Base-by-base conservation (phyloP, 2,113 vertebrate genomes). In the Cynopterus brachyotis region DNA sequence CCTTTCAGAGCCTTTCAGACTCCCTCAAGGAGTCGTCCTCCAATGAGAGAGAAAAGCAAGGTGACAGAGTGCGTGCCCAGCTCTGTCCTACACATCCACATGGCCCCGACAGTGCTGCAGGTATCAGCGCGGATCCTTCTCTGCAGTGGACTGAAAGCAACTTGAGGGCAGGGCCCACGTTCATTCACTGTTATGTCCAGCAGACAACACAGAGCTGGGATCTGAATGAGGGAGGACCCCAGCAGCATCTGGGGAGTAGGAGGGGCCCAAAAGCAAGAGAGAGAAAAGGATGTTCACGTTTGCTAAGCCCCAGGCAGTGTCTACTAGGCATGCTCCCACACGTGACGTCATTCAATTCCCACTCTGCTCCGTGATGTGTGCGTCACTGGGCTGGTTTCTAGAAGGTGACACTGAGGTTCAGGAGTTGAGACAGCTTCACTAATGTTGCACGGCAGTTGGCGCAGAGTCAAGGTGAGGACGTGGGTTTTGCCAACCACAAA, bases 51-150 rank as follows among this genome's bases (percentile, higher is more conserved):
- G 37, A 24, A 62, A 59, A 59, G 81, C 42, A 60, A 53, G n/a
- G 32, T 30, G 17, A 37, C 17, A n/a, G 47, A 45, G 80, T 3
- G 1, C 13, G 55, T 6, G 3, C 55, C n/a, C 15, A 37, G 20
- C 67, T 84, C 70, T 16, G 24, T 32, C 9, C 0, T 6, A 2
- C 3, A 67, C 0, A 0, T 45, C 8, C 20, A 15, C 0, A 0
- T 2, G 42, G n/a, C 20, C 22, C 19, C 6, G 4, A 9, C 30
- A n/a, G 9, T 0, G 75, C 20, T 50, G 3, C 5, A 20, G 32
- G 32, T 6, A 10, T 37, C 2, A 12, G 26, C 57, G 3, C 9
- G 47, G 30, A 28, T 5, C 7, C 16, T 42, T 22, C 80, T 20
- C 12, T 12, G 15, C 2, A 4, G 22, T 2, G 62, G 11, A 11